Percentiles rank a stretch among this genome's conserved stretches.
Evolutionary conservation across 2,888 invertebrate species (phyloP).

Genomic region (Altica lythri): DNA sequence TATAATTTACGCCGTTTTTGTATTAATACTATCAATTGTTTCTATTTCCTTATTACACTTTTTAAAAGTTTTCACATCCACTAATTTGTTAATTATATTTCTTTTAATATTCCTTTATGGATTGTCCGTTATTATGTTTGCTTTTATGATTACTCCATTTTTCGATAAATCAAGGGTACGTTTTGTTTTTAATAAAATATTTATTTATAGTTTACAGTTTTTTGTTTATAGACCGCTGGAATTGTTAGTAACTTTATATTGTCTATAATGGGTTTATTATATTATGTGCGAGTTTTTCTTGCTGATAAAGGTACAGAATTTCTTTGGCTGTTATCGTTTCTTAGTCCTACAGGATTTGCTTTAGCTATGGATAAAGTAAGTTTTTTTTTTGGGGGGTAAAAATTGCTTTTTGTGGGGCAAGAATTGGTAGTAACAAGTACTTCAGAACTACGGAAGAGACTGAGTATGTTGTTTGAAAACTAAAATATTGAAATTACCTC

Average conservation of each 20-base stretch:
- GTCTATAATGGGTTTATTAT: constrained; percentile 76
- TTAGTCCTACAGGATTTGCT: constrained; percentile 82
- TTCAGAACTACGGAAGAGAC: too few relatives aligned
- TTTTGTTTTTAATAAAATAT: not conserved
- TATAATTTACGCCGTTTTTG: constrained; percentile 74
- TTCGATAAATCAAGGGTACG: constrained; percentile 81
- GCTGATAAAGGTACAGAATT: constrained; percentile 69
- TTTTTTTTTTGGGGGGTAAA: too few relatives aligned
- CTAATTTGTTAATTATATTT: constrained; percentile 77
- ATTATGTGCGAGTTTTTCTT: constrained; percentile 80
- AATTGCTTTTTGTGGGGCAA: too few relatives aligned
- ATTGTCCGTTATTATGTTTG: constrained; percentile 79
- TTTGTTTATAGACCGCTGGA: constrained; percentile 78
- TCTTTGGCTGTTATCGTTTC: constrained; percentile 77
- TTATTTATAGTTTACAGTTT: constrained; percentile 8
- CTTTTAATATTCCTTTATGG: constrained; percentile 78
- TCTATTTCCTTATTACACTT: constrained; percentile 73
- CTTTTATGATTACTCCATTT: constrained; percentile 84
- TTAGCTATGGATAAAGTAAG: constrained; percentile 82
- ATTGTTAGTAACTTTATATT: constrained; percentile 79
- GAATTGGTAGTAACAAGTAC: too few relatives aligned
- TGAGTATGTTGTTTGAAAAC: too few relatives aligned
- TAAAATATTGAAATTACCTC: too few relatives aligned
- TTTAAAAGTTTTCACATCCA: constrained; percentile 76
- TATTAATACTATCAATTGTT: constrained; percentile 70